A percentile compares a stretch with the other conserved stretches of the same genome.
phyloP scores from a whole-genome alignment of 2,797 vertebrate species.

The Atherinosoma microstoma region DNA sequence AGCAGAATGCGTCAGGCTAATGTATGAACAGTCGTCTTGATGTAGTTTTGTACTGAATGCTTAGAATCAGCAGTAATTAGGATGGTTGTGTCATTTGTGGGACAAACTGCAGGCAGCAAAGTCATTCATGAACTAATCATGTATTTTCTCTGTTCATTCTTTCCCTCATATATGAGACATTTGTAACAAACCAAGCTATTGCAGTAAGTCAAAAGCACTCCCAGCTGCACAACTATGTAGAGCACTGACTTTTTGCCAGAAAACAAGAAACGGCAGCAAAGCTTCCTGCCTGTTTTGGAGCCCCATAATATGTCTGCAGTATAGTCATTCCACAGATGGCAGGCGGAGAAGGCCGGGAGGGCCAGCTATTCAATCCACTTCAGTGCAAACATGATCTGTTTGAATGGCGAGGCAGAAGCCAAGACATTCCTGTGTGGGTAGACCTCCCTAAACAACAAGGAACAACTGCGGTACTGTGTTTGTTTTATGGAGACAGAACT shows the following conservation, averaged over 20 bases:
- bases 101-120: slow-evolving; percentile 35
- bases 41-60: slow-evolving; percentile 24
- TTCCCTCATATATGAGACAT: slow-evolving; percentile 31
- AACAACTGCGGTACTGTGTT: slow-evolving; percentile 70
- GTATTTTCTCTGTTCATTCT: slow-evolving; percentile 40
- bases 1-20: slow-evolving; percentile 49
- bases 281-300: slow-evolving; percentile 55
- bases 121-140: slow-evolving; percentile 47
- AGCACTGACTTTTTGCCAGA: slow-evolving; percentile 23
- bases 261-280: slow-evolving; percentile 47
- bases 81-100: slow-evolving; percentile 25
- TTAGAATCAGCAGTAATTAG: slow-evolving; percentile 54
- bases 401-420: slow-evolving; percentile 68
- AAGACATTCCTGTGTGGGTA: slow-evolving; percentile 80
- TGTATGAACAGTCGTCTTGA: slow-evolving; percentile 15
- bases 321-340: slow-evolving; percentile 75
- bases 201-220: slow-evolving; percentile 26
- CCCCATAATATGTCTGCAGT: slow-evolving; percentile 59
- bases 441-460: slow-evolving; percentile 71
- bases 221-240: slow-evolving; percentile 48
- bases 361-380: slow-evolving; percentile 69
- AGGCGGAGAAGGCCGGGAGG: slow-evolving; percentile 63
- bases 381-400: slow-evolving; percentile 76
- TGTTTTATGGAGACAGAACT: slow-evolving; percentile 51
- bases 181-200: slow-evolving; percentile 33